Base-by-base conservation (phyloP, 1,140 invertebrate genomes). In the Hyphantria cunea region DNA sequence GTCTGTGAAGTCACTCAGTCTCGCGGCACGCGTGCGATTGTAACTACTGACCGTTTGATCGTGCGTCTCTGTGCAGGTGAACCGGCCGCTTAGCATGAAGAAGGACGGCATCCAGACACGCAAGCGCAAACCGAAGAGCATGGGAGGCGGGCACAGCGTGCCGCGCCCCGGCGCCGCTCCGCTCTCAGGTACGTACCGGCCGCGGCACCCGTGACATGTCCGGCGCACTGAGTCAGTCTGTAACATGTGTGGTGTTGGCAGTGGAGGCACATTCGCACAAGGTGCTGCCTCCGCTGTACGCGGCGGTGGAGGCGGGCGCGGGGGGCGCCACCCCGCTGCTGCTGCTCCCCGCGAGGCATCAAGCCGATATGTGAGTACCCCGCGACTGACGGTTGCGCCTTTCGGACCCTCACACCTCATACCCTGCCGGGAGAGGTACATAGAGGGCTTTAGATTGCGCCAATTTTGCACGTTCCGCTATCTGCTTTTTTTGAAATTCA, bases 41-140 rank as follows among this genome's bases (percentile, higher is more conserved):
- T 47, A 7, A 53, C 56, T 58, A 48, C 52, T 2, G 42, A 37
- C 11, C 12, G 45, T 39, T 25, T 14, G 49, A 62, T 11, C 39
- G 34, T 31, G 10, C 45, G 52, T 62, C n/a, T 50, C 17, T 53
- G 47, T 3, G 61, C 89, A 96, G 95, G 96, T 98, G 44, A 95
- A 96, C 83, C 93, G 95, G 64, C 98, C 98, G 10, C 85, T 97
- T 52, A 96, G 96, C 49, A 99, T 99, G 98, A 97, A 97, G 82
- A 99, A 99, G 88, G 97, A 99, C 61, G 96, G 96, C 7, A 98
- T 99, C 77, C 97, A 98, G 88, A 98, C 96, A 17, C 90, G 98
- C 44, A 98, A 98, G 82, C 92, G 98, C 60, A 98, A 98, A 84
- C 96, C 96, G 33, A 97, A 96, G 84, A 91, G 87, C 72, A 86